Base-by-base conservation (phyloP, 2,888 invertebrate genomes). In the Ochropacha duplaris region DNA sequence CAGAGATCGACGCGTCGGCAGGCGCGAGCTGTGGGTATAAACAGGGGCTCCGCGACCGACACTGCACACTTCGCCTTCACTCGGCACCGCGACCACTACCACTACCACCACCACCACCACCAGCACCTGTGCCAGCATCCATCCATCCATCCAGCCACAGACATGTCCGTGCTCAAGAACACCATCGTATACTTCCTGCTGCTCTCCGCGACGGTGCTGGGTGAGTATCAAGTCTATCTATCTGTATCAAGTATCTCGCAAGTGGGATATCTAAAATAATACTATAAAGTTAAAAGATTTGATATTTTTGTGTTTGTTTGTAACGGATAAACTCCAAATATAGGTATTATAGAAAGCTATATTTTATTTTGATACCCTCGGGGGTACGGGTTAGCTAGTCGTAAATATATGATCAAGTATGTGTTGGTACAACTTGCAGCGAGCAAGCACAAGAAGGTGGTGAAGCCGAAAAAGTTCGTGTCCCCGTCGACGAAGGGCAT, bases 391-490 rank as follows among this genome's bases (percentile, higher is more conserved):
- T n/a, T n/a, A n/a, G n/a, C n/a, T n/a, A n/a, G n/a, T n/a, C n/a
- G n/a, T n/a, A n/a, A n/a, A n/a, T n/a, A n/a, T n/a, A n/a, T n/a
- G 4, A 31, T 31, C 3, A 31, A 12, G 36, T 36, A n/a, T 1
- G 14, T n/a, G 36, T 36, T n/a, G 2, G 34, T n/a, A 5, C 9
- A 8, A 34, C 14, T n/a, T n/a, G 44, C 52, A 55, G 6, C 76
- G 87, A 90, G 86, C 22, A 90, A 90, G 64, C 88, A 88, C 72
- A 91, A 90, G 75, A 92, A 91, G 65, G 68, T 75, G 65, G 68
- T 75, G 22, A 90, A 88, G 71, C 86, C 83, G 5, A 91, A 90
- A 77, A 90, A 91, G 76, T 84, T 87, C 60, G 84, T 87, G 28
- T 84, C 89, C 0, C 84, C 89, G 0, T 76, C 81, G 1, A 79